These are phyloP conservation scores for Taenioides sp. DNA, from an alignment of 2,797 vertebrate species.

Conservation along the genomic window DNA sequence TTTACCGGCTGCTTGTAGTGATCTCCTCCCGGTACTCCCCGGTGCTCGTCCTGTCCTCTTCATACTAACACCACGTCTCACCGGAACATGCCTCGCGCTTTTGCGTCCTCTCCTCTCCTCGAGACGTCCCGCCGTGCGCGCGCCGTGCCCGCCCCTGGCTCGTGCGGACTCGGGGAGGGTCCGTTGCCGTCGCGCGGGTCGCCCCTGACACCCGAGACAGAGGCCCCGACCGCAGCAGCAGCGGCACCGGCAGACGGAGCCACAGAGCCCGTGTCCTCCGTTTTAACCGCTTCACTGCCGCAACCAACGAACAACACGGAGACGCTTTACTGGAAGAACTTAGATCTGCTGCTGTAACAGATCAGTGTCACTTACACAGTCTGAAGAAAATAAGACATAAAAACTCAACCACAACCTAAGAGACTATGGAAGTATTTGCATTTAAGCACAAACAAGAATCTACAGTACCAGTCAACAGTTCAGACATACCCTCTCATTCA, in stretches of 20 bases:
- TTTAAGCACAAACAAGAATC: no score
- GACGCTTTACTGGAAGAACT: no score
- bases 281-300: conserved; percentile 64
- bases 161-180: conserved; percentile 50
- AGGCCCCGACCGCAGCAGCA: no score
- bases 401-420: no score
- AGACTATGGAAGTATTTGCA: no score
- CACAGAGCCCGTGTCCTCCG: conserved; percentile 16
- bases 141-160: conserved; percentile 14
- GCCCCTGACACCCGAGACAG: conserved; percentile 58
- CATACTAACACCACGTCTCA: not conserved
- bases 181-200: conserved; percentile 63
- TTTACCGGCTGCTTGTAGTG: conserved; percentile 4
- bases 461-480: no score
- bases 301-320: no score
- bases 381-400: no score
- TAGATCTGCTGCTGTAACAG: no score
- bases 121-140: not conserved
- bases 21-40: not conserved
- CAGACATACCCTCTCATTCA: no score
- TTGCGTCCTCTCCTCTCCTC: conserved; percentile 14
- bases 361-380: no score
- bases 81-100: conserved; percentile 4
- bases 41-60: conserved; percentile 10
- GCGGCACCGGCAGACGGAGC: no score